phyloP scores from a whole-genome alignment of 2,797 vertebrate genomes.

The Paguma larvata region DNA sequence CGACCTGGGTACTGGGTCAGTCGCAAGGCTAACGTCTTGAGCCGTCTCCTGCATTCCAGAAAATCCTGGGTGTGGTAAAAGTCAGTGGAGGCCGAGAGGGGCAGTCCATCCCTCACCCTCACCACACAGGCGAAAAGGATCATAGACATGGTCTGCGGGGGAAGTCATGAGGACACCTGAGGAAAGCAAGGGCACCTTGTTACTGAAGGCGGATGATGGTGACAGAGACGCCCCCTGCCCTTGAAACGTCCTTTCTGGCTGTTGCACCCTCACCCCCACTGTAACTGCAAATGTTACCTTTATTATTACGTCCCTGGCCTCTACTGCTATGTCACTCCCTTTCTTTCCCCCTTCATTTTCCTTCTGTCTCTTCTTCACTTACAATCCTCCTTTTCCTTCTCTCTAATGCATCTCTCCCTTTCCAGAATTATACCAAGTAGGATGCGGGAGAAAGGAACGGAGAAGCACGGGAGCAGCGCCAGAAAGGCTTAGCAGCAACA shows the following conservation, averaged over 20 bases:
- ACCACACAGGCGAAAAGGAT: constrained; percentile 98
- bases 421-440: not conserved
- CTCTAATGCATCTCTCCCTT: not conserved
- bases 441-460: not conserved
- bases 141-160: constrained; percentile 94
- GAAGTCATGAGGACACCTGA: constrained; percentile 92
- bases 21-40: constrained; percentile 91
- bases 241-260: rapidly evolving
- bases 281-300: not conserved
- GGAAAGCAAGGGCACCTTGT: constrained; percentile 53
- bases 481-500: not conserved
- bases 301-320: not conserved
- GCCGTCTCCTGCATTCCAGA: constrained; percentile 94
- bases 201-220: not conserved
- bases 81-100: constrained; percentile 98
- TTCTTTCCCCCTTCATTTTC: not conserved
- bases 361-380: not conserved
- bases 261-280: not conserved
- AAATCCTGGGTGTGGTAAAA: constrained; percentile 95
- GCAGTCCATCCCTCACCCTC: constrained; percentile 97
- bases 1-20: constrained; percentile 91
- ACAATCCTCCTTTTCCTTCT: not conserved
- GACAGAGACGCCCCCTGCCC: no score
- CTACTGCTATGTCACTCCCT: not conserved
- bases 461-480: not conserved